phyloP scores from a whole-genome alignment of 2,797 vertebrate genomes.

The Hapalemur alaotrensis region DNA sequence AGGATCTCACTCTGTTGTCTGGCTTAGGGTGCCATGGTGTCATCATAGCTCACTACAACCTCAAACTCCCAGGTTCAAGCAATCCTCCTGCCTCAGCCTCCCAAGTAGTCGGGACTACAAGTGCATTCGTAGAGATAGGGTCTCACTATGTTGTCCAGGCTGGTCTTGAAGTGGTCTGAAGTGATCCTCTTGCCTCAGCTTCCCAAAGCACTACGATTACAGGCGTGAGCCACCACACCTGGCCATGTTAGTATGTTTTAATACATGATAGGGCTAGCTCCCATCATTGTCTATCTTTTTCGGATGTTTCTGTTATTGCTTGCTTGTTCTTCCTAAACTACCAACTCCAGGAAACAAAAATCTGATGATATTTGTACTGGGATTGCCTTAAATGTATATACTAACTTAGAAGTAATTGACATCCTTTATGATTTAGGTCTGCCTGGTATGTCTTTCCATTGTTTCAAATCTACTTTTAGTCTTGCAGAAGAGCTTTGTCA shows the following conservation, averaged over 20 bases:
- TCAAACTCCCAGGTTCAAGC: too few relatives aligned
- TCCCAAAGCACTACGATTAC: too few relatives aligned
- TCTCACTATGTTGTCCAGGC: too few relatives aligned
- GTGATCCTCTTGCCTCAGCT: too few relatives aligned
- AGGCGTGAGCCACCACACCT: too few relatives aligned
- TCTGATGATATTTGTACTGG: neutral
- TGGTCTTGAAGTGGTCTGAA: too few relatives aligned
- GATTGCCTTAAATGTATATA: neutral
- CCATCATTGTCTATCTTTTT: neutral
- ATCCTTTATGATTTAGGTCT: neutral
- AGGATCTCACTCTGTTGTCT: too few relatives aligned
- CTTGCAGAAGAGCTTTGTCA: neutral
- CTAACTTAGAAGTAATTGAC: neutral
- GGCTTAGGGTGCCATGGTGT: too few relatives aligned
- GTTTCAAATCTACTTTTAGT: neutral
- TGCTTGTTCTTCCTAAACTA: neutral
- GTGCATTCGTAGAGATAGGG: too few relatives aligned
- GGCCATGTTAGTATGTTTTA: neutral
- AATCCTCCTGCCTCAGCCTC: too few relatives aligned
- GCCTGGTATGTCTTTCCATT: neutral
- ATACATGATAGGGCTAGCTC: neutral
- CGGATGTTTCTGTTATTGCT: neutral
- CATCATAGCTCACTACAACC: too few relatives aligned
- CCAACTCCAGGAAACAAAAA: constrained; percentile 9
- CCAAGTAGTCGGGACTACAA: too few relatives aligned